Percentiles rank a stretch among this genome's conserved stretches.
phyloP scores from a whole-genome alignment of 2,888 invertebrate genomes.

The Ormyrus pomaceus region DNA sequence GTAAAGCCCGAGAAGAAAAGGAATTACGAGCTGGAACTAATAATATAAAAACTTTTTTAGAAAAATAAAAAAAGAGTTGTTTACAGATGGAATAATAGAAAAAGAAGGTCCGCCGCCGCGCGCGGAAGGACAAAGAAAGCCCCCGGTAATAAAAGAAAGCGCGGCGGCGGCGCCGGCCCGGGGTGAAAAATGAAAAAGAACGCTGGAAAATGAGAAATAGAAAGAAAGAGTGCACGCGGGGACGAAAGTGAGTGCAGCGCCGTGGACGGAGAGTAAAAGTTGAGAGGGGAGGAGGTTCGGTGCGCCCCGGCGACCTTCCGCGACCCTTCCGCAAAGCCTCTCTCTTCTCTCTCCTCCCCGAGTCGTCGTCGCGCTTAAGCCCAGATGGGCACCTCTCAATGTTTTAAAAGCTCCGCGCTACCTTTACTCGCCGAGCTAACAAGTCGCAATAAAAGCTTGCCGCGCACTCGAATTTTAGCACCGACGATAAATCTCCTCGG shows the following conservation, averaged over 20 bases:
- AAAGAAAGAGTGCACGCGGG: background rate
- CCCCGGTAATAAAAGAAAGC: slow-evolving; percentile 12
- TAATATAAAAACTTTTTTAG: slow-evolving; percentile 1
- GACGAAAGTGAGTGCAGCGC: background rate
- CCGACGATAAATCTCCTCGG: too few species aligned
- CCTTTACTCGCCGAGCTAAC: background rate
- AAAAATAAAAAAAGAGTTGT: background rate
- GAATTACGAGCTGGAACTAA: background rate
- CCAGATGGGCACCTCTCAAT: slow-evolving; percentile 9
- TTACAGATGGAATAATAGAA: slow-evolving; percentile 17
- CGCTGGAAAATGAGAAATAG: background rate
- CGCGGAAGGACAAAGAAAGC: slow-evolving; percentile 17
- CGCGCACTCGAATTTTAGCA: background rate
- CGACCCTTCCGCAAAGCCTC: background rate
- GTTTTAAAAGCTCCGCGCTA: background rate
- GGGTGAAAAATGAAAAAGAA: slow-evolving; percentile 23
- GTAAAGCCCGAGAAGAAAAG: background rate
- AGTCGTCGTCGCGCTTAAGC: background rate
- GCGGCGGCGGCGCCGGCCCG: background rate
- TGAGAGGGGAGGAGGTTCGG: background rate
- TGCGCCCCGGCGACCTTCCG: background rate
- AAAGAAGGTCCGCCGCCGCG: background rate
- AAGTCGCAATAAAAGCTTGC: background rate
- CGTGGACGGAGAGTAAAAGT: slow-evolving; percentile 2
- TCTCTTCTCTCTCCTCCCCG: background rate